Percentiles rank a stretch among this genome's conserved stretches.
These are phyloP conservation scores for Trachelipus rathkii DNA, from an alignment of 1,140 invertebrate species.

Conservation along the genomic window DNA sequence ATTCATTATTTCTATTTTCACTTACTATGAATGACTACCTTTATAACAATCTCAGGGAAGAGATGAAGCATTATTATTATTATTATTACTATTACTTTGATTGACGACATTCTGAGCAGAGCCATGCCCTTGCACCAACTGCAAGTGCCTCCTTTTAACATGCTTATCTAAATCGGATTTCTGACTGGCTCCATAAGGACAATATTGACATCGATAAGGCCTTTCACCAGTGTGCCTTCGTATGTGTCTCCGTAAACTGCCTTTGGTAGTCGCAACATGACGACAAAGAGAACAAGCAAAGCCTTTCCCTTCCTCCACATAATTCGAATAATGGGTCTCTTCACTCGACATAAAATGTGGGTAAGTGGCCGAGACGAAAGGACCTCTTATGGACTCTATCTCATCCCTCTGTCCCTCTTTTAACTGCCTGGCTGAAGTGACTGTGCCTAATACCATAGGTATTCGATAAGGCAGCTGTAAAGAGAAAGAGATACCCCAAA, in stretches of 20 bases:
- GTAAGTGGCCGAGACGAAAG: not conserved
- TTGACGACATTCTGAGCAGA: too few species aligned
- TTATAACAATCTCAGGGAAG: too few species aligned
- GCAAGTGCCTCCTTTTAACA: not conserved
- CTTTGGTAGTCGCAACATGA: not conserved
- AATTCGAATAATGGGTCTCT: not conserved
- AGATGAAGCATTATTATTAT: too few species aligned
- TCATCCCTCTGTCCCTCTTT: not conserved
- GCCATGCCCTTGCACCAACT: too few species aligned
- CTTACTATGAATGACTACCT: too few species aligned
- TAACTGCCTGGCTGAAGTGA: not conserved
- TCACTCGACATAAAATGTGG: not conserved
- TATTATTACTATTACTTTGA: too few species aligned
- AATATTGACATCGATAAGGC: not conserved
- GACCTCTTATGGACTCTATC: not conserved
- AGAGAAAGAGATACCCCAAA: constrained; percentile 4
- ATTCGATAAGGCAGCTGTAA: not conserved
- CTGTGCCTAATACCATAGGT: not conserved
- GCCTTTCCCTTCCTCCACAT: not conserved
- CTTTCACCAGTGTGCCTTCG: not conserved
- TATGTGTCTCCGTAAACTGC: not conserved
- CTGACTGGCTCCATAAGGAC: not conserved
- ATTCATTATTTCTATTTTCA: too few species aligned
- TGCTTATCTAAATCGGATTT: not conserved
- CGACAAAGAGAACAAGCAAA: not conserved